Evolutionary conservation across 1,140 invertebrate species (phyloP), one percentile per base, ranked within the genome.

Genomic region (Zaprionus gabonicus): DNA sequence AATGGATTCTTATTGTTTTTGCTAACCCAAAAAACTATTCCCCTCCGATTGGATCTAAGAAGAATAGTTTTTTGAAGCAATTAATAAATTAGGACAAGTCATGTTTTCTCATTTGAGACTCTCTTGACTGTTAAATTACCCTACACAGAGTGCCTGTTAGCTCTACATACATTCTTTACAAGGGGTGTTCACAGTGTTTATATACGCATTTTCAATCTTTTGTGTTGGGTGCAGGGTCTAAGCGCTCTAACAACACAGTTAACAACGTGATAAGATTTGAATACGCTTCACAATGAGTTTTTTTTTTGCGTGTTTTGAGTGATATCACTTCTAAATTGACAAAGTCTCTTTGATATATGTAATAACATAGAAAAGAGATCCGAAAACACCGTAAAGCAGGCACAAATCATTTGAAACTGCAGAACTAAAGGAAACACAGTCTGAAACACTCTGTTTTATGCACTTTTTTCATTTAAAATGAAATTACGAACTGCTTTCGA

Each of bases 281-380:
- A 46, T 46, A 17, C n/a, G 41, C 41, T 46, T 17, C n/a, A 46
- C 41, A 46, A 17, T 17, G 41, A 46, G 41, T 44, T 4, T n/a
- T 46, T 23, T 23, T 46, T 46, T 46, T 9, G n/a, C n/a, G 41
- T 46, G 6, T 46, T 46, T 46, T 20, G n/a, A 46, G 41, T 46
- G 41, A 46, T 46, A 46, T 46, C 41, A 46, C 41, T 46, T 46
- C 41, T 44, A 44, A 44, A 44, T 17, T 44, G 41, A 44, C 41
- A n/a, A 3, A 17, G 41, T 44, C n/a, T 44, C 41, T 44, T 44
- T 44, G 41, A 44, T 44, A n/a, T n/a, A n/a, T n/a, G n/a, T n/a
- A n/a, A 44, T 17, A 44, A n/a, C 41, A n/a, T 15, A 31, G 31
- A 44, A 44, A 17, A 44, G 0, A 44, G 7, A 17, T n/a, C 7